A percentile compares a stretch with the other conserved stretches of the same genome.
phyloP scores from a whole-genome alignment of 2,888 invertebrate species.

The Pharmacophagus antenor region DNA sequence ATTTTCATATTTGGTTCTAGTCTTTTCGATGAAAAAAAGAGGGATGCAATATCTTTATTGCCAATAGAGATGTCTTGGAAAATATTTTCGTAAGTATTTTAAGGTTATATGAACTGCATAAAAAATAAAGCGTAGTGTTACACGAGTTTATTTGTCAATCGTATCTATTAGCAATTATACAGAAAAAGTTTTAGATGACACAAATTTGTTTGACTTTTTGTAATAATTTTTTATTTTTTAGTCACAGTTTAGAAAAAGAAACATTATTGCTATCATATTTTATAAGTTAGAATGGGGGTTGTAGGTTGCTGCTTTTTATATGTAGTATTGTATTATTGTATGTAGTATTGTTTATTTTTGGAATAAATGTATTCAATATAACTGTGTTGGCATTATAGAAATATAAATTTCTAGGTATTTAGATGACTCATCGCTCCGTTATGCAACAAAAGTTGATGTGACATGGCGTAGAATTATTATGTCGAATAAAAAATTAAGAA shows the following conservation, averaged over 20 bases:
- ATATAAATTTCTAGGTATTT: conserved; percentile 52
- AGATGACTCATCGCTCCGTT: conserved; percentile 52
- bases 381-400: background rate
- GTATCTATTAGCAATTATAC: too few relatives aligned
- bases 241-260: too few relatives aligned
- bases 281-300: too few relatives aligned
- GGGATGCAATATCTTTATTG: conserved; percentile 59
- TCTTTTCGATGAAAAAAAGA: conserved; percentile 50
- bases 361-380: too few relatives aligned
- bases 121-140: background rate
- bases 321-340: too few relatives aligned
- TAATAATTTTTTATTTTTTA: too few relatives aligned
- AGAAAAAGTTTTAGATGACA: too few relatives aligned
- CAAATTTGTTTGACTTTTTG: too few relatives aligned
- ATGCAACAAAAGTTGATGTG: conserved; percentile 46
- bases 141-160: background rate
- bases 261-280: too few relatives aligned
- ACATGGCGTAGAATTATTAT: conserved; percentile 60
- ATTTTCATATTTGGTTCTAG: conserved; percentile 67
- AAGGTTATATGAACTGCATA: background rate
- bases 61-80: conserved; percentile 70
- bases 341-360: too few relatives aligned
- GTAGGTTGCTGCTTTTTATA: too few relatives aligned
- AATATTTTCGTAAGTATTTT: conserved; percentile 68
- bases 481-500: conserved; percentile 49